Evolutionary conservation across 2,797 vertebrate species (phyloP).

Genomic region (Chromis chromis): DNA sequence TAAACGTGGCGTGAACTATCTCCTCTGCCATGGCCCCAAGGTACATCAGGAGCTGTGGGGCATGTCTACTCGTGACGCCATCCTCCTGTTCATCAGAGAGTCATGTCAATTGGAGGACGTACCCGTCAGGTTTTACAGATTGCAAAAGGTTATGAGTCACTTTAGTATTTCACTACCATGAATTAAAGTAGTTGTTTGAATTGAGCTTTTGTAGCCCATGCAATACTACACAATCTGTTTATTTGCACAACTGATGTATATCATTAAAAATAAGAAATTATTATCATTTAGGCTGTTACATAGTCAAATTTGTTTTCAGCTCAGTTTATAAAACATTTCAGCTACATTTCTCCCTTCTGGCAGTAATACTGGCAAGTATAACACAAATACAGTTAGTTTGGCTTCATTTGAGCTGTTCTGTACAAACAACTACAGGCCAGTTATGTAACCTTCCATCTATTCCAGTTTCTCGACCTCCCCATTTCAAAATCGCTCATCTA

Average conservation of each 20-base stretch:
- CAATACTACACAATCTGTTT: not conserved
- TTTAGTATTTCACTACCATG: not conserved
- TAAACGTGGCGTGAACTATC: conserved; percentile 89
- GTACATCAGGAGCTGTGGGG: conserved; percentile 91
- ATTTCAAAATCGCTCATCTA: conserved; percentile 48
- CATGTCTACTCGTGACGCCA: conserved; percentile 86
- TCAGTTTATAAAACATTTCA: conserved; percentile 13
- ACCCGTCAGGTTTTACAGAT: conserved; percentile 91
- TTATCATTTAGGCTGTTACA: not conserved
- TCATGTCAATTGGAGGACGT: conserved; percentile 93
- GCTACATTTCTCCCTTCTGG: not conserved
- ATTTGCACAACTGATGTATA: not conserved
- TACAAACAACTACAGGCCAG: conserved; percentile 26
- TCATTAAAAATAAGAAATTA: not conserved
- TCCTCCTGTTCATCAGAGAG: conserved; percentile 90
- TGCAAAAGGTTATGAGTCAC: conserved; percentile 89
- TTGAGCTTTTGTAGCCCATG: not conserved
- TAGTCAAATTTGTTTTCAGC: not conserved
- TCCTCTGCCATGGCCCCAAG: conserved; percentile 90
- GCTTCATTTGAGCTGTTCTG: conserved; percentile 32
- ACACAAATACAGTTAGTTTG: conserved; percentile 6
- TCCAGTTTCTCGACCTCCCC: conserved; percentile 55
- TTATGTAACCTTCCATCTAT: conserved; percentile 51
- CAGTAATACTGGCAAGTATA: not conserved
- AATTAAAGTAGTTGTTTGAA: not conserved